Evolutionary conservation across 1,140 invertebrate genomes (phyloP).

Genomic region (Pseudomyrmex gracilis): DNA sequence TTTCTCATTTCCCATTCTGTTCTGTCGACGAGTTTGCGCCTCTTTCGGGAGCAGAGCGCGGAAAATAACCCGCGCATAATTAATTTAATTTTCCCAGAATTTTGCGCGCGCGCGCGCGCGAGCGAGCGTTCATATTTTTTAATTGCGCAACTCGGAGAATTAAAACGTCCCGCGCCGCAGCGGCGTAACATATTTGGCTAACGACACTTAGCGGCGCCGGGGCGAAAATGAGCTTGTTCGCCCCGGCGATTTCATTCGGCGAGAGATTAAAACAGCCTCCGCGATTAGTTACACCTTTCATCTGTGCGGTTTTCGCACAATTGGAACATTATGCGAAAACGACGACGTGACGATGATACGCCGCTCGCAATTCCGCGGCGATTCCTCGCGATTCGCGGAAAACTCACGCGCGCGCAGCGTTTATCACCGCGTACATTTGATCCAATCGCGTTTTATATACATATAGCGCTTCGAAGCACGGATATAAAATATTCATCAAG

Average conservation of each 20-base stretch:
- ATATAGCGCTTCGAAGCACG: neutral
- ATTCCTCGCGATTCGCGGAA: neutral
- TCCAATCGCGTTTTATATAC: neutral
- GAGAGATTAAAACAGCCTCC: slow-evolving; percentile 31
- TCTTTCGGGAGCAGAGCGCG: neutral
- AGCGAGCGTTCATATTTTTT: slow-evolving; percentile 18
- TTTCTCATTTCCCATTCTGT: neutral
- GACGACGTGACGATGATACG: slow-evolving; percentile 8
- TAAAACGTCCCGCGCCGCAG: neutral
- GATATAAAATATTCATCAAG: slow-evolving; percentile 32
- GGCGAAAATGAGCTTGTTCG: slow-evolving; percentile 22
- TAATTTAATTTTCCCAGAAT: slow-evolving; percentile 39
- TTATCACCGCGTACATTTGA: slow-evolving; percentile 13
- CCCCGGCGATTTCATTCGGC: slow-evolving; percentile 5
- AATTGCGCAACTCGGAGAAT: slow-evolving; percentile 11
- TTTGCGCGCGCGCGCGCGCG: neutral
- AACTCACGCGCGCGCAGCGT: slow-evolving; percentile 12
- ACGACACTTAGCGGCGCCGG: slow-evolving; percentile 27
- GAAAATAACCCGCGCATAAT: slow-evolving; percentile 29
- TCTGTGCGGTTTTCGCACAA: slow-evolving; percentile 17
- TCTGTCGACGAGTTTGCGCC: slow-evolving; percentile 1
- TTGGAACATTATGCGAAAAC: neutral
- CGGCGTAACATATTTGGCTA: slow-evolving; percentile 17
- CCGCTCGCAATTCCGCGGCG: neutral
- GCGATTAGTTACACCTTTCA: slow-evolving; percentile 47